Conservation (phyloP, 2,888 invertebrate species). For the Horisme vitalbata region DNA sequence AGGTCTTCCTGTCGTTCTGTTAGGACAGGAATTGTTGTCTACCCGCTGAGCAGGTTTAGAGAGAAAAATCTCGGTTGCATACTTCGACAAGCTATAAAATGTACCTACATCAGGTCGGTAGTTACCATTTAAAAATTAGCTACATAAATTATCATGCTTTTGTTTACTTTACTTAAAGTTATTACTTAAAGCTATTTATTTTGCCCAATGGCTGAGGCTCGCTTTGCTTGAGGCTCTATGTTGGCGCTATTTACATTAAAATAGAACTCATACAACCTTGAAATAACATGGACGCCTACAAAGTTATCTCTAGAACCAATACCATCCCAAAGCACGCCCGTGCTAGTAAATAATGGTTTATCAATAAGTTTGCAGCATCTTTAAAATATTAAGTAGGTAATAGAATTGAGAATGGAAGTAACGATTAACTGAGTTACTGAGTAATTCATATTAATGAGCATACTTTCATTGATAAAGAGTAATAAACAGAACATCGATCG, state of each 20-base stretch:
- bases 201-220: too few species aligned
- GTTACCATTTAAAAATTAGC: too few species aligned
- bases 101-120: neutral
- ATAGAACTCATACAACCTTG: too few species aligned
- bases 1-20: constrained; percentile 14
- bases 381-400: constrained; percentile 10
- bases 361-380: constrained; percentile 14
- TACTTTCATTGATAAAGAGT: constrained; percentile 47
- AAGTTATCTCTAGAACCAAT: constrained; percentile 6
- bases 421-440: constrained; percentile 12
- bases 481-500: constrained; percentile 47
- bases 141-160: too few species aligned
- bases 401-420: constrained; percentile 19
- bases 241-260: too few species aligned
- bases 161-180: too few species aligned
- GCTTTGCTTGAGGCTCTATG: too few species aligned
- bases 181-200: too few species aligned
- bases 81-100: too few species aligned
- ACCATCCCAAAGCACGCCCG: too few species aligned
- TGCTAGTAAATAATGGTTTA: constrained; percentile 13
- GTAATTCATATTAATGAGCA: constrained; percentile 17
- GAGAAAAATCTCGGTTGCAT: constrained; percentile 12
- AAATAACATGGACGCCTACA: neutral
- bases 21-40: neutral
- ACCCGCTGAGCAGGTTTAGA: neutral